Evolutionary conservation across 1,140 invertebrate genomes (phyloP), one percentile per base, ranked within the genome.

Genomic region (Drosophila lini): DNA sequence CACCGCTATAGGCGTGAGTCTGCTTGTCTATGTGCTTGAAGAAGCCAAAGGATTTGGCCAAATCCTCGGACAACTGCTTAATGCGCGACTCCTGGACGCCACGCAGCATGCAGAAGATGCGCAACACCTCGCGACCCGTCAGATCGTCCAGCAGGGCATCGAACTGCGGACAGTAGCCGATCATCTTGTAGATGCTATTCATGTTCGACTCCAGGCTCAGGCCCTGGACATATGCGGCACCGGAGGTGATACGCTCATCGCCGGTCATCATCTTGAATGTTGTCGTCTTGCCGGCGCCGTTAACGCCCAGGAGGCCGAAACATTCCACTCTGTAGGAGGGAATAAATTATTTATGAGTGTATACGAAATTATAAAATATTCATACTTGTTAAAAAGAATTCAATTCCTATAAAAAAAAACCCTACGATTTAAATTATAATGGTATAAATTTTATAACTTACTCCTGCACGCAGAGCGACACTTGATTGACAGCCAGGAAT

Each of bases 261-360:
- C 98, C 98, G 2, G 97, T 98, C 62, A 98, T 92, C 96, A 98
- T 97, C 91, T 96, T 96, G 88, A 98, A 98, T 1, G 96, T 97
- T 5, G 96, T 96, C 3, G 97, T 97, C 93, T 98, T 98, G 13
- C 94, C 95, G 34, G 96, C 96, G n/a, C 97, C 97, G 92, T 98
- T 98, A 3, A 97, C 94, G 10, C 98, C 98, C 31, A 99, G 93
- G 38, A 99, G 92, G 2, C 98, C 98, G 92, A 98, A 98, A 89
- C 97, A 98, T 93, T 98, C 96, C 84, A 82, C 56, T 92, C 94
- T 95, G 64, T 80, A 13, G 75, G 10, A 34, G 0, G 34, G 3
- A 25, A 16, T n/a, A 8, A 16, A n/a, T 32, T 3, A 9, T 0
- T 22, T 2, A 22, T 22, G 19, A 22, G 1, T 22, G 19, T 22